phyloP scores from a whole-genome alignment of 2,113 vertebrate species.

The Labeo rohita region DNA sequence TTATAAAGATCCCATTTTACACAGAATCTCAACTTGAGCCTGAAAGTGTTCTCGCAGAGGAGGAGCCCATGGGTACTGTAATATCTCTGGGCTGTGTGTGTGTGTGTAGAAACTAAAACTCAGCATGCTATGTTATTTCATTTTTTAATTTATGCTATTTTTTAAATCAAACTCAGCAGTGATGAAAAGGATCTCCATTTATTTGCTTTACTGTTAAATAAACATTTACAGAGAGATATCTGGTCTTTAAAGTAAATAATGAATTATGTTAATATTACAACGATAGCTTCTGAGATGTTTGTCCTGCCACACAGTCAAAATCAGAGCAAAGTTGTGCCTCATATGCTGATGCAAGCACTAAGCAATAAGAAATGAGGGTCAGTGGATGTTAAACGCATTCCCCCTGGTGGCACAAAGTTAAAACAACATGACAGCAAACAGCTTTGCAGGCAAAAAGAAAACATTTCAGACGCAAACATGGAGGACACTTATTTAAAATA shows the following conservation, averaged over 20 bases:
- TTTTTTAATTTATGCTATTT: not conserved
- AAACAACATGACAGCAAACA: slow-evolving; percentile 16
- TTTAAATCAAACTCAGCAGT: slow-evolving; percentile 5
- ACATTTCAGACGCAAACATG: not conserved
- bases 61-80: slow-evolving; percentile 87
- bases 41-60: slow-evolving; percentile 79
- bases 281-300: not conserved
- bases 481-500: not conserved
- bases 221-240: not conserved
- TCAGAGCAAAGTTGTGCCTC: not conserved
- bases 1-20: slow-evolving; percentile 61
- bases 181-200: slow-evolving; percentile 8
- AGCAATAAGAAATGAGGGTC: slow-evolving; percentile 35
- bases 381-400: not conserved
- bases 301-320: slow-evolving; percentile 10
- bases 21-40: slow-evolving; percentile 82
- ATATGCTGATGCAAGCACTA: slow-evolving; percentile 48
- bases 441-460: not conserved
- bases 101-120: slow-evolving; percentile 23
- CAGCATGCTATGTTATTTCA: not conserved
- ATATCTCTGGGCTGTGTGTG: slow-evolving; percentile 63
- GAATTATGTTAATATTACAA: not conserved
- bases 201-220: not conserved
- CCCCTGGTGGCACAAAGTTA: slow-evolving; percentile 47
- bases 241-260: not conserved